Evolutionary conservation across 2,113 vertebrate genomes (phyloP).

Genomic region (Melanerpes aurifrons): DNA sequence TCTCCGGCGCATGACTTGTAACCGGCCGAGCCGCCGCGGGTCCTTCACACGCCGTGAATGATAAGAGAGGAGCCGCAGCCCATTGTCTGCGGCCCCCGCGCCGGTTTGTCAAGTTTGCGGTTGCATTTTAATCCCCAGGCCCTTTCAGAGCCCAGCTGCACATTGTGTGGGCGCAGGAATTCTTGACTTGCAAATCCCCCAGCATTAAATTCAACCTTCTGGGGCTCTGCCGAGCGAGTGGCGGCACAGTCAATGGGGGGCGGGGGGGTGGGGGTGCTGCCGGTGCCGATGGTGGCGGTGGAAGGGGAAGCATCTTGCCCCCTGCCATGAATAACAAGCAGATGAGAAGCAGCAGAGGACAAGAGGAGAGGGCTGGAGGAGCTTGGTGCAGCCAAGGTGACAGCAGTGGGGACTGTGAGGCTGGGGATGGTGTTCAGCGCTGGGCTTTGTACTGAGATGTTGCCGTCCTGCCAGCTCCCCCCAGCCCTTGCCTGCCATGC

Average conservation of each 20-base stretch:
- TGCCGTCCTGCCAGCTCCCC: not conserved
- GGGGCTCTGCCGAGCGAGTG: slow-evolving; percentile 36
- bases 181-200: slow-evolving; percentile 71
- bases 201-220: slow-evolving; percentile 71
- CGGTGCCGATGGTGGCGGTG: too few species aligned
- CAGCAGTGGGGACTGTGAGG: not conserved
- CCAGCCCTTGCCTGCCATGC: not conserved
- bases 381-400: slow-evolving; percentile 23
- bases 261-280: not conserved
- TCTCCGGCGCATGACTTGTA: slow-evolving; percentile 43
- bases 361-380: not conserved
- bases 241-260: slow-evolving; percentile 3
- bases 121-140: slow-evolving; percentile 67
- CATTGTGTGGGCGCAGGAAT: slow-evolving; percentile 68
- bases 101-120: slow-evolving; percentile 61
- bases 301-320: slow-evolving; percentile 28
- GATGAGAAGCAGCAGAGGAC: slow-evolving; percentile 45
- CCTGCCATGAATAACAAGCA: slow-evolving; percentile 70
- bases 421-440: not conserved
- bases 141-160: slow-evolving; percentile 64
- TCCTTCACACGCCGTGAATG: slow-evolving; percentile 52
- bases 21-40: slow-evolving; percentile 16
- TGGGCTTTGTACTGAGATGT: not conserved
- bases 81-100: slow-evolving; percentile 50
- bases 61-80: slow-evolving; percentile 41